Evolutionary conservation across 2,888 invertebrate species (phyloP).

Genomic region (Vannuccia rotundouncinata): DNA sequence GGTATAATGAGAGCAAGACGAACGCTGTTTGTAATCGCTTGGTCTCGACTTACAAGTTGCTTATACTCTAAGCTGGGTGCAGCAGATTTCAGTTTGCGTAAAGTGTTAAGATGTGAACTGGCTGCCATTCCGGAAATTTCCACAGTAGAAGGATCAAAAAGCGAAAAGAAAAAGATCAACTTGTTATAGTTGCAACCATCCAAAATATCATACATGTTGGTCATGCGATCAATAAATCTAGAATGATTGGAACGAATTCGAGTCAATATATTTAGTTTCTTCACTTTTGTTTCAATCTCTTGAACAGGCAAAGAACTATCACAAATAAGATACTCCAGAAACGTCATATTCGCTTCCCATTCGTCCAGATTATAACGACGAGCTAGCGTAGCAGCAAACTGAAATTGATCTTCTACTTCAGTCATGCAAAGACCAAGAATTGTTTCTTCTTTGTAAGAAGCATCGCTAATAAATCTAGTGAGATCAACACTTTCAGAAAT

Average conservation of each 20-base stretch:
- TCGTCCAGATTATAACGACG: not conserved
- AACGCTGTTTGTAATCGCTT: not conserved
- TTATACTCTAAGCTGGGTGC: slow-evolving; percentile 18
- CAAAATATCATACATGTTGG: not conserved
- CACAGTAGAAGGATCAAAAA: not conserved
- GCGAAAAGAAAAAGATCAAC: not conserved
- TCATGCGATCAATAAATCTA: not conserved
- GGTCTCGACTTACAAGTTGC: not conserved
- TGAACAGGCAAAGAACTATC: not conserved
- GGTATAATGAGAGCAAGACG: not conserved
- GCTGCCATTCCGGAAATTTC: not conserved
- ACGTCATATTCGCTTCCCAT: not conserved
- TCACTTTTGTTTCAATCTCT: not conserved
- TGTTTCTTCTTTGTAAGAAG: slow-evolving; percentile 3
- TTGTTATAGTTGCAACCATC: not conserved
- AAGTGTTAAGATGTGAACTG: not conserved
- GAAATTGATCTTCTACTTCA: not conserved
- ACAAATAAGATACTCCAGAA: slow-evolving; percentile 15
- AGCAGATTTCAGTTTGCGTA: not conserved
- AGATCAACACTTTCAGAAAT: slow-evolving; percentile 13
- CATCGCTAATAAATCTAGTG: not conserved
- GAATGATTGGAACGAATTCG: not conserved
- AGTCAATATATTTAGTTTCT: not conserved
- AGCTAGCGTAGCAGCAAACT: not conserved
- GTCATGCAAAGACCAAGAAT: slow-evolving; percentile 6